phyloP scores from a whole-genome alignment of 2,113 vertebrate genomes.

The Connochaetes taurinus region DNA sequence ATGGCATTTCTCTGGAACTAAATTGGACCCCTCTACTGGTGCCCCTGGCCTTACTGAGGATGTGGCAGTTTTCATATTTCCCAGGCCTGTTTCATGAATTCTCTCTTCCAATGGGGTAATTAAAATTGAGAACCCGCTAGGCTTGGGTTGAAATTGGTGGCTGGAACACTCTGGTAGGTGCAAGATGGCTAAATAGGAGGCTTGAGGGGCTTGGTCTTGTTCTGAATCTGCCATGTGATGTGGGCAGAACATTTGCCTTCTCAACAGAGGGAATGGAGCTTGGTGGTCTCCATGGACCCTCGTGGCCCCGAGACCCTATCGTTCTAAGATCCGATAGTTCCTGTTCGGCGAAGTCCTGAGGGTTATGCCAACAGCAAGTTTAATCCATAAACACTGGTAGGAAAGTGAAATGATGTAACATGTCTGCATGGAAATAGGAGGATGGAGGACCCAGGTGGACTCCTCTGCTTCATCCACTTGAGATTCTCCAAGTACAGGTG shows the following conservation, averaged over 20 bases:
- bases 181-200: background rate
- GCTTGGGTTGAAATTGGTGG: background rate
- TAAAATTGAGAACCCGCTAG: background rate
- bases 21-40: background rate
- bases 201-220: background rate
- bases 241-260: background rate
- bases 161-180: background rate
- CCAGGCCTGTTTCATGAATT: background rate
- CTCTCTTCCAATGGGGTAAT: background rate
- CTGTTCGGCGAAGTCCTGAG: background rate
- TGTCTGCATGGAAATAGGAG: background rate
- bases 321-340: background rate
- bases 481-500: background rate
- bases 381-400: background rate
- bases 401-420: background rate
- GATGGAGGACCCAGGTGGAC: background rate
- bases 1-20: background rate
- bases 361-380: background rate
- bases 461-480: background rate
- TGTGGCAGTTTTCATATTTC: background rate
- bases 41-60: background rate
- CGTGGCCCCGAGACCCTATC: background rate
- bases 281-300: background rate
- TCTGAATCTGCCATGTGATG: background rate
- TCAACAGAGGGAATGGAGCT: background rate